Base-by-base conservation (phyloP, 23 tunicate species). In the Trididemnum miniatum region DNA sequence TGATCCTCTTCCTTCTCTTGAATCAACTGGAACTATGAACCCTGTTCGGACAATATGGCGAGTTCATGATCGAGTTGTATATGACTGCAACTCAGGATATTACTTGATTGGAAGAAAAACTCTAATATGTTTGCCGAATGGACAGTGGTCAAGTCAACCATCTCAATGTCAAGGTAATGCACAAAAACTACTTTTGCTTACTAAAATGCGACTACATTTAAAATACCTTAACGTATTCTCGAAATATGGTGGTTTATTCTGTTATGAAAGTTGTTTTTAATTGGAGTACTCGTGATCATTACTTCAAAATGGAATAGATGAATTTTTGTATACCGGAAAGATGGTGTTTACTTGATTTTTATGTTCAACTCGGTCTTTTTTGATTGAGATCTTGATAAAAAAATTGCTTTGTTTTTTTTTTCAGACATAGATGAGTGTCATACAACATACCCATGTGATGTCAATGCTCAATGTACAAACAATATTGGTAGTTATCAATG, bases 51-150 rank as follows among this genome's bases (percentile, higher is more conserved):
- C 82, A 1, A 23, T 26, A 32, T 77, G 82, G 82, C 26, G 39
- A 77, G 66, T 77, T 2, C 28, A 54, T 15, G 82, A 77, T 32
- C 79, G 59, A 24, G 84, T 80, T 1, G 34, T 31, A 23, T 86
- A 64, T 69, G 31, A 51, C 15, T 87, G 91, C 51, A 67, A 74
- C 4, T 32, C 33, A 59, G 88, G 88, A 35, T 84, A 84, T 37
- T 9, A 60, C 60, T 7, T 74, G 27, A 34, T 2, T 59, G 81
- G 81, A 34, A 74, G 75, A 1, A 59, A 63, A 25, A 20, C 28
- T 5, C 40, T 71, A n/a, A 71, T 57, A 0, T 82, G 86, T 52
- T 67, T 39, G 22, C 7, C 36, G 30, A 71, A 22, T 34, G 86
- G 86, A 1, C 22, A 25, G 24, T 82, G 86, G 86, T 82, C 86